Evolutionary conservation across 2,113 vertebrate species (phyloP).

Genomic region (Burhinus bistriatus): DNA sequence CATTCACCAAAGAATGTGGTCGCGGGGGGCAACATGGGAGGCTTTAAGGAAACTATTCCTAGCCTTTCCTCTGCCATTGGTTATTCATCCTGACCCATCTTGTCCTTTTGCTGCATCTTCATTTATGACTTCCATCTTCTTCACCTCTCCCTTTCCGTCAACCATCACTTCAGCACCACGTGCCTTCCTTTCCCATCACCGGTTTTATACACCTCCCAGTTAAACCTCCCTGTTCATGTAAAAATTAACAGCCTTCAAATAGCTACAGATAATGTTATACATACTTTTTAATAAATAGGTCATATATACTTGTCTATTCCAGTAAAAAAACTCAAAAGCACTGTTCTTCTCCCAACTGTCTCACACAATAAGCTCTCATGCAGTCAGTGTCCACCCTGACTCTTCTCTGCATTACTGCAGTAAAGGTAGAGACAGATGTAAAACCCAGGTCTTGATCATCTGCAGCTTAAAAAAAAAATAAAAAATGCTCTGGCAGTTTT

Average conservation of each 20-base stretch:
- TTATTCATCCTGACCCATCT: background rate
- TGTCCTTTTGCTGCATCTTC: background rate
- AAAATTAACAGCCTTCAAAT: slow-evolving; percentile 7
- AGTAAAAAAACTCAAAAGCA: background rate
- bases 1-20: background rate
- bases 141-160: background rate
- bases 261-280: background rate
- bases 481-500: background rate
- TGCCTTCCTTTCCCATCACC: background rate
- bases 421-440: slow-evolving; percentile 10
- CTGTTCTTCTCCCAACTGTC: background rate
- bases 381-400: background rate
- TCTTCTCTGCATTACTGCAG: slow-evolving; percentile 32
- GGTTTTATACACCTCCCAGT: background rate
- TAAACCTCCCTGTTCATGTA: background rate
- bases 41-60: background rate
- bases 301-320: background rate
- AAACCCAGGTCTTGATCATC: background rate
- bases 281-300: background rate
- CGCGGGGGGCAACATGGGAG: background rate
- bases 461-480: background rate
- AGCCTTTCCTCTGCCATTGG: background rate
- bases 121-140: slow-evolving; percentile 23
- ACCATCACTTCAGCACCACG: slow-evolving; percentile 1
- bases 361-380: background rate